Conservation (phyloP, 2,888 invertebrate genomes). For the Tanaodytes sp. region DNA sequence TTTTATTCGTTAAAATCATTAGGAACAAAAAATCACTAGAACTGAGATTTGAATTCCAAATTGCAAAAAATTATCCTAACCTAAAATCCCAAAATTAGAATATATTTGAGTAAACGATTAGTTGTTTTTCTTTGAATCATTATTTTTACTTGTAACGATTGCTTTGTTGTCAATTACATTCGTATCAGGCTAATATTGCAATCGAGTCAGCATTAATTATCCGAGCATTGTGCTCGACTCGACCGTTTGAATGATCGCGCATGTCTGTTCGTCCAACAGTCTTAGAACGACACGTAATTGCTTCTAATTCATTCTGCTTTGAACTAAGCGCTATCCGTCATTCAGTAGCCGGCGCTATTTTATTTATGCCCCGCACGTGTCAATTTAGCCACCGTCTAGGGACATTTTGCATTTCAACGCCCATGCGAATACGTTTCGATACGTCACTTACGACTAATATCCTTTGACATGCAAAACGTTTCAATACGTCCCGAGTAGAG, state of each 20-base stretch:
- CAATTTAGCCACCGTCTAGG: conserved; percentile 13
- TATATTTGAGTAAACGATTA: no score
- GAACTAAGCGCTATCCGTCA: conserved; percentile 12
- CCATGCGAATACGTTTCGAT: no score
- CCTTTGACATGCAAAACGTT: no score
- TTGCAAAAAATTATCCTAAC: no score
- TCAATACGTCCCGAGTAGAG: no score
- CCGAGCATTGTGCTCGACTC: conserved; percentile 24
- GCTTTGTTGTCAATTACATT: conserved; percentile 23
- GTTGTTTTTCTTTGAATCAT: no score
- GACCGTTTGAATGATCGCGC: conserved; percentile 29
- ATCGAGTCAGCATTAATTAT: conserved; percentile 43
- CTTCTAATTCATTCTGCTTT: conserved; percentile 11
- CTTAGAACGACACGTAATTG: conserved; percentile 27
- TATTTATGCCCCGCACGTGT: background rate
- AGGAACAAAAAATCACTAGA: no score
- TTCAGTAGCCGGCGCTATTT: background rate
- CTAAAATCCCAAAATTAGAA: no score
- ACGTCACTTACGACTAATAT: no score
- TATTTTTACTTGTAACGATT: conserved; percentile 3
- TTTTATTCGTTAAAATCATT: no score
- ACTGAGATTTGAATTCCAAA: no score
- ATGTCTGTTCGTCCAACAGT: conserved; percentile 7
- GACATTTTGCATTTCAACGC: conserved; percentile 4
- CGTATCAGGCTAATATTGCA: conserved; percentile 38